Base-by-base conservation (phyloP, 2,113 vertebrate genomes). In the Podarcis cretensis region DNA sequence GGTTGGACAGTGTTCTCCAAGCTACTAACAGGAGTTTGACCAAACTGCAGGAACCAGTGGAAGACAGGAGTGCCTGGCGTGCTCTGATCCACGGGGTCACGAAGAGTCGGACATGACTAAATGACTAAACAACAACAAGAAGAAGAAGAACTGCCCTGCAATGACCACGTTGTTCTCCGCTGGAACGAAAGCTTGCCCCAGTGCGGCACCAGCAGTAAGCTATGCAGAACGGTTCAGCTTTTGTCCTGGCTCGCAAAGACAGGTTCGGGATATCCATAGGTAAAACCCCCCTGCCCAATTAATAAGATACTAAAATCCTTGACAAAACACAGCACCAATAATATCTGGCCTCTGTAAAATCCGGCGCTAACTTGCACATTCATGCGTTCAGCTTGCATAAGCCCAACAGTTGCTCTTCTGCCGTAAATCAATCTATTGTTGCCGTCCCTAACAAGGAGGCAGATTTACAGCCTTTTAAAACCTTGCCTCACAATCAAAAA, bases 351-450 rank as follows among this genome's bases (percentile, higher is more conserved):
- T 78, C 80, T 83, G 66, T 25, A 89, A 88, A 89, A 86, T 84
- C 89, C 86, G 43, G 57, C 87, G 84, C 82, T 92, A 94, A 93
- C 92, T 84, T 91, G 81, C 71, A 93, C 90, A 87, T 96, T 92
- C 90, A 94, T 0, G 6, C 82, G 93, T 48, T 90, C 80, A 90
- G 73, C 80, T 93, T 96, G 94, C 85, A 93, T 96, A 95, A 96
- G 86, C 71, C 89, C 87, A 96, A 94, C 92, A 96, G 94, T 96
- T 96, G 92, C 89, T 96, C 95, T 96, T 96, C 90, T 92, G 80
- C 91, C 91, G 96, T 96, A 98, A 98, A 97, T 97, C 97, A 97
- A 95, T 95, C 94, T 92, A 96, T 96, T 97, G 95, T 96, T 96
- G 95, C 87, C 89, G 88, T 95, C 96, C 91, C 95, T 96, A 98